Evolutionary conservation across 2,113 vertebrate genomes (phyloP), one percentile per base, ranked within the genome.

Genomic region (Eretmochelys imbricata): DNA sequence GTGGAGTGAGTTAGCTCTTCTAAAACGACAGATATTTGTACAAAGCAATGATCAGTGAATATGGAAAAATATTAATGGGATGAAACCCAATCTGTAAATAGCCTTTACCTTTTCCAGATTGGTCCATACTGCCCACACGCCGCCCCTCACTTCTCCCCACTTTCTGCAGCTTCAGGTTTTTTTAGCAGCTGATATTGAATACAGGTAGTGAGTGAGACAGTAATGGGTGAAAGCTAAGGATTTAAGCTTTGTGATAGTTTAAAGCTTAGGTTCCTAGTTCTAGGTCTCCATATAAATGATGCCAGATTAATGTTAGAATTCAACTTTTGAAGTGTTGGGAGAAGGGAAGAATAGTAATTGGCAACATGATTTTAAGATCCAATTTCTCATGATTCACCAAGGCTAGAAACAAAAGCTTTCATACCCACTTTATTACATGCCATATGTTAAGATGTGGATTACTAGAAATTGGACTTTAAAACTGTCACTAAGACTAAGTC

Each of bases 281-380:
- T 65, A 35, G 62, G 31, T 65, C 62, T 69, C 31, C 62, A 69
- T 69, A 17, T n/a, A 42, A 76, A 76, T 24, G 20, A 72, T n/a
- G 38, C 65, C n/a, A 20, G 9, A 72, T n/a, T 38, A 69, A n/a
- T n/a, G 65, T 38, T 72, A 72, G 65, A 72, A 38, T 72, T 3
- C 3, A 3, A 11, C 75, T 19, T 55, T 80, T 49, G 1, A 0
- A 8, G 29, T 5, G 16, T 1, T 0, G n/a, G 78, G 55, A 59
- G 51, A 3, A 29, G 46, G 4, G 20, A 11, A 25, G 38, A 25
- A 5, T 42, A 46, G 42, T 48, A 78, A 78, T 78, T 48, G 24
- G 75, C 46, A 27, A 4, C 42, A 29, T 48, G 25, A 78, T 78
- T 27, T 0, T 6, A 3, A 31, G 31, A 57, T 75, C 35, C 50